phyloP scores from a whole-genome alignment of 2,888 invertebrate genomes.

The Drosophila atroscutellata region DNA sequence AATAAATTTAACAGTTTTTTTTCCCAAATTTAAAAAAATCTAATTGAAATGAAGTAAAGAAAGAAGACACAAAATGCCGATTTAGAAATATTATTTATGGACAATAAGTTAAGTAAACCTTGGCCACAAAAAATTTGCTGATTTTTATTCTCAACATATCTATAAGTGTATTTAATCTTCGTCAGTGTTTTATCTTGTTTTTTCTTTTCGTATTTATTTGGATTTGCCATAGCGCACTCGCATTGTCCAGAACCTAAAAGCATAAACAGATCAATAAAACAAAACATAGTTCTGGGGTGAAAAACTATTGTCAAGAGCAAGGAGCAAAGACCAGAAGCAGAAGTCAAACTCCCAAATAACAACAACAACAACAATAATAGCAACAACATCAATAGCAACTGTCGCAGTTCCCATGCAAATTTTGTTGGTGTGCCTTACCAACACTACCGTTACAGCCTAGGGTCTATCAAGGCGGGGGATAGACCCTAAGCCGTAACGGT shows the following conservation, averaged over 20 bases:
- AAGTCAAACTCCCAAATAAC: conserved; percentile 30
- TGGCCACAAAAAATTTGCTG: fast-evolving
- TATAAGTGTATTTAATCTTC: conserved; percentile 12
- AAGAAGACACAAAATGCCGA: neutral
- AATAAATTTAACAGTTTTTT: neutral
- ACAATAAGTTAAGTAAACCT: neutral
- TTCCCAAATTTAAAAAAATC: neutral
- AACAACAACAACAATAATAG: conserved; percentile 17
- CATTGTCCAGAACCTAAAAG: conserved; percentile 50
- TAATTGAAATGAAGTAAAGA: neutral
- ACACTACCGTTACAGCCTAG: no score
- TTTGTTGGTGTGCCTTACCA: conserved; percentile 38
- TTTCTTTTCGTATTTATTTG: conserved; percentile 27
- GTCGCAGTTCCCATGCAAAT: conserved; percentile 77
- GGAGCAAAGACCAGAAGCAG: conserved; percentile 26
- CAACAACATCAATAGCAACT: conserved; percentile 56
- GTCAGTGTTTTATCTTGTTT: conserved; percentile 1
- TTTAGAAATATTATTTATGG: neutral
- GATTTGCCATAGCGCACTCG: conserved; percentile 15
- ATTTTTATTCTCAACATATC: neutral
- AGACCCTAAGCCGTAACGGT: conserved; percentile 45
- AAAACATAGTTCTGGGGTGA: conserved; percentile 38
- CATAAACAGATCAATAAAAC: conserved; percentile 79
- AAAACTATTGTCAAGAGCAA: conserved; percentile 49
- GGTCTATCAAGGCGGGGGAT: no score